Evolutionary conservation across 2,888 invertebrate species (phyloP).

Genomic region (Altica lythri): DNA sequence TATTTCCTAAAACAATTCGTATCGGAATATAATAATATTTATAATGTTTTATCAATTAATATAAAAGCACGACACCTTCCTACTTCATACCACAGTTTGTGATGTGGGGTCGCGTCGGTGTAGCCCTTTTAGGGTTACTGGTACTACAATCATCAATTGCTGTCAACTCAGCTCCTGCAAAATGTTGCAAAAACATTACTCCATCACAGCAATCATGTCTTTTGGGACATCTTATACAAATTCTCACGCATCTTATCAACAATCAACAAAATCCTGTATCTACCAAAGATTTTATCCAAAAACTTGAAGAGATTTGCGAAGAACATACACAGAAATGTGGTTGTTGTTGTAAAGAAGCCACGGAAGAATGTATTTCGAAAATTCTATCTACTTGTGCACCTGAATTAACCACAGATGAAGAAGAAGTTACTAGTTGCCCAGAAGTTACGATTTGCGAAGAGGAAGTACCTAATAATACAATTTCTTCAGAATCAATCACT

Average conservation of each 20-base stretch:
- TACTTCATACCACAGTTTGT: slow-evolving; percentile 9
- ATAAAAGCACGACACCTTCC: slow-evolving; percentile 4
- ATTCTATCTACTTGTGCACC: too few species aligned
- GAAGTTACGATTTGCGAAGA: too few species aligned
- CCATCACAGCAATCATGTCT: slow-evolving; percentile 45
- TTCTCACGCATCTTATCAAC: slow-evolving; percentile 43
- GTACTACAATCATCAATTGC: neutral
- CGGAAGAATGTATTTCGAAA: slow-evolving; percentile 1
- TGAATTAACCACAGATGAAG: too few species aligned
- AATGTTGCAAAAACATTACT: slow-evolving; percentile 36
- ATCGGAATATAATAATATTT: neutral
- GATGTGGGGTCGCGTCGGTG: slow-evolving; percentile 19
- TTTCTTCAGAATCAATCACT: too few species aligned
- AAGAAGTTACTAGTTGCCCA: too few species aligned
- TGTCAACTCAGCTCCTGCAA: slow-evolving; percentile 29
- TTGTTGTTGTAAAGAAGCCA: slow-evolving; percentile 1
- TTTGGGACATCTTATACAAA: slow-evolving; percentile 44
- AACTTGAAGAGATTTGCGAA: slow-evolving; percentile 12
- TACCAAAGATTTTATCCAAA: slow-evolving; percentile 20
- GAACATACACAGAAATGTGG: slow-evolving; percentile 1
- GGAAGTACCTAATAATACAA: too few species aligned
- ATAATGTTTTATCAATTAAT: slow-evolving; percentile 4
- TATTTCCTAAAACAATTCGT: neutral
- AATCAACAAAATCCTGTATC: slow-evolving; percentile 34
- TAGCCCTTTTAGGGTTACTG: slow-evolving; percentile 20